phyloP scores from a whole-genome alignment of 2,888 invertebrate genomes.

The Willowsia nigromaculata region DNA sequence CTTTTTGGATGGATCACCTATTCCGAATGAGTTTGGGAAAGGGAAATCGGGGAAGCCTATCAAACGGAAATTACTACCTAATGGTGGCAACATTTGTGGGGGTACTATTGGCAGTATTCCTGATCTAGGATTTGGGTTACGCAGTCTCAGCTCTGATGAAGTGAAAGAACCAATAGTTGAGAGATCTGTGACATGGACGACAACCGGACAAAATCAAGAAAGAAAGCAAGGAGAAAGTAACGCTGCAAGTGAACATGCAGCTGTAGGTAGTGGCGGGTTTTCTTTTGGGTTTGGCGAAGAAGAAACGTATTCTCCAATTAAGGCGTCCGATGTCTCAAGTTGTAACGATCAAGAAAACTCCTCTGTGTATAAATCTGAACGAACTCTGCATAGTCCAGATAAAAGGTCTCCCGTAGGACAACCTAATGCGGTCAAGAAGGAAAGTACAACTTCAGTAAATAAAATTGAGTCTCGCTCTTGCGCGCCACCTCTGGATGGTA shows the following conservation, averaged over 20 bases:
- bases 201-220: neutral
- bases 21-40: conserved; percentile 62
- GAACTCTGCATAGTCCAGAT: conserved; percentile 24
- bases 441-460: neutral
- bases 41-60: conserved; percentile 55
- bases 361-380: neutral
- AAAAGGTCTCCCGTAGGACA: neutral
- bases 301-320: conserved; percentile 67
- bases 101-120: conserved; percentile 80
- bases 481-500: conserved; percentile 9
- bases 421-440: neutral
- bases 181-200: conserved; percentile 43
- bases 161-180: conserved; percentile 70
- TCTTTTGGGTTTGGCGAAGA: conserved; percentile 71
- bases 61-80: conserved; percentile 63
- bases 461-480: neutral
- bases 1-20: conserved; percentile 57
- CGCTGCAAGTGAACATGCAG: neutral
- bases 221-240: neutral
- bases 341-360: neutral
- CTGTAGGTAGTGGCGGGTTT: neutral
- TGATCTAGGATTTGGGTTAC: conserved; percentile 80
- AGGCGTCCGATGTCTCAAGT: neutral
- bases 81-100: conserved; percentile 76
- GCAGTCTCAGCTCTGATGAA: conserved; percentile 76